Percentiles rank a stretch among this genome's conserved stretches.
These are phyloP conservation scores for Cryptoprocta ferox DNA, from an alignment of 2,797 vertebrate genomes.

Conservation along the genomic window DNA sequence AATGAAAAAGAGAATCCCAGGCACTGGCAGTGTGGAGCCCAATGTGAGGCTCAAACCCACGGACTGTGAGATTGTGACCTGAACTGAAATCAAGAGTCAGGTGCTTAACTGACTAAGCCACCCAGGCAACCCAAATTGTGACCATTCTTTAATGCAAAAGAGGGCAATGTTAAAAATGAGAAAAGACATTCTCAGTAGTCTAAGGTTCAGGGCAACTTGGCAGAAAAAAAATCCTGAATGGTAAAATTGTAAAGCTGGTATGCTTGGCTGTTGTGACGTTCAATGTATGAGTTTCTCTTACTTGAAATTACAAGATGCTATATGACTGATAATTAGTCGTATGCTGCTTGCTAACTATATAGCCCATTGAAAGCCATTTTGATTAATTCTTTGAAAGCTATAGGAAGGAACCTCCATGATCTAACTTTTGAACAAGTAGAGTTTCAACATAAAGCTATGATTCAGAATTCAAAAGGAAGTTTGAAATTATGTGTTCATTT, in stretches of 20 bases:
- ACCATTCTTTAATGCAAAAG: slow-evolving; percentile 7
- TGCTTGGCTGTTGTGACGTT: background rate
- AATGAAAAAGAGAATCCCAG: too few species aligned
- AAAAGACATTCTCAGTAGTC: background rate
- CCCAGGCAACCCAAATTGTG: background rate
- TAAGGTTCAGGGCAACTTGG: background rate
- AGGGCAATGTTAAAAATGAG: background rate
- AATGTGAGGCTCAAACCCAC: too few species aligned
- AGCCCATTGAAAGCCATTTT: background rate
- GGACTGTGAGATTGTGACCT: too few species aligned
- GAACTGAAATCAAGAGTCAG: too few species aligned
- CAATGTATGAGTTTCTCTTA: background rate
- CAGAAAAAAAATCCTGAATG: background rate
- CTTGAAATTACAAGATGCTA: background rate
- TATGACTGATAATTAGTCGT: background rate
- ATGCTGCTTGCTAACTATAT: background rate
- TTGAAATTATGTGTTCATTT: background rate
- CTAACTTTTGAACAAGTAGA: background rate
- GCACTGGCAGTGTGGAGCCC: too few species aligned
- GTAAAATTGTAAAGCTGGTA: background rate
- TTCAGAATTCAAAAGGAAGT: background rate
- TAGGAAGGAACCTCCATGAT: background rate
- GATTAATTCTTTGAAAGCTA: slow-evolving; percentile 15
- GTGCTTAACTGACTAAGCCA: too few species aligned
- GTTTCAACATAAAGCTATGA: background rate